These are phyloP conservation scores for Strix aluco DNA, from an alignment of 2,113 vertebrate genomes.

Conservation along the genomic window DNA sequence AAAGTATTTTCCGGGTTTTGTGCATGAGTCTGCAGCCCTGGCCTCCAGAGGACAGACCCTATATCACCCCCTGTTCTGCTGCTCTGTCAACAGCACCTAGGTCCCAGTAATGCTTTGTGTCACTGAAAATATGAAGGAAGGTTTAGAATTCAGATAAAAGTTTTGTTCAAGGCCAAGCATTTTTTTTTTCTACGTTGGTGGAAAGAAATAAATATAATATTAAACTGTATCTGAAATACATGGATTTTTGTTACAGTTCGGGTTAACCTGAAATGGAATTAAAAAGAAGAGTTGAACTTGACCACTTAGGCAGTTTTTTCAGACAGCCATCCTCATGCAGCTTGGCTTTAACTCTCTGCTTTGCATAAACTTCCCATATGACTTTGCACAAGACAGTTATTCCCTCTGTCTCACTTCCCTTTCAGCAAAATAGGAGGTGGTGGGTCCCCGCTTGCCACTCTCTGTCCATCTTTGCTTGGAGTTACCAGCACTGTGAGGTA, in stretches of 20 bases:
- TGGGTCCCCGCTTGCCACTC: background rate
- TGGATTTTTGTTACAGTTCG: background rate
- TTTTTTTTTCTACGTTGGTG: background rate
- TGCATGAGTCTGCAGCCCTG: background rate
- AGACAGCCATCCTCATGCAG: background rate
- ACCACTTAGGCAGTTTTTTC: background rate
- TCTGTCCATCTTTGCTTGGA: background rate
- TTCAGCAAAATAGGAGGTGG: background rate
- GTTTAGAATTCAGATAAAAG: background rate
- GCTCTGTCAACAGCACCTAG: background rate
- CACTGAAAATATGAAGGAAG: background rate
- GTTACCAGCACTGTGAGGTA: background rate
- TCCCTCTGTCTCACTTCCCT: background rate
- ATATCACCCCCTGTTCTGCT: background rate
- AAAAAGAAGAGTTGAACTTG: background rate
- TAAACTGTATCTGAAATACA: background rate
- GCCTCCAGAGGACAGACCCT: background rate
- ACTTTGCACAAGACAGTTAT: background rate
- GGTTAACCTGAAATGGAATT: background rate
- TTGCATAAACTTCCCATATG: background rate
- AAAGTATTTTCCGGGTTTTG: background rate
- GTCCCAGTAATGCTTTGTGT: accelerated
- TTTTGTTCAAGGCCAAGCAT: background rate
- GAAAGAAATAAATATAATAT: background rate
- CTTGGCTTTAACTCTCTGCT: background rate